Base-by-base conservation (phyloP, 2,888 invertebrate species). In the Apotomis betuletana region DNA sequence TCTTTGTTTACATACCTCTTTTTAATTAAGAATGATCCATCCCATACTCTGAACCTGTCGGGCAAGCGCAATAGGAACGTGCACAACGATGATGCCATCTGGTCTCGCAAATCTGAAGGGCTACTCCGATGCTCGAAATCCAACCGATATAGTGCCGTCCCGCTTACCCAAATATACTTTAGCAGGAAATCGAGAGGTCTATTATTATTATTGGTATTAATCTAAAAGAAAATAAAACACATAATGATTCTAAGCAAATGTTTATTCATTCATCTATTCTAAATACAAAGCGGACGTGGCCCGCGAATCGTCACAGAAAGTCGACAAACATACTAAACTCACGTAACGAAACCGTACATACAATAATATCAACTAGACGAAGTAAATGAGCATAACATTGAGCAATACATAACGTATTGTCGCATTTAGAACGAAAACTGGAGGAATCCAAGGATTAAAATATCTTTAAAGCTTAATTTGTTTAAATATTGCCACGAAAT, bases 381-480 rank as follows among this genome's bases (percentile, higher is more conserved):
- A 80, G 81, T 85, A 80, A 86, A 87, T 91, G 91, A 92, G 92
- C 92, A 90, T 80, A 85, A 83, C 76, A 70, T 91, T 92, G 92
- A 92, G 92, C 92, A 92, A 92, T 88, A 91, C 90, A 82, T 64
- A 68, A 77, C 55, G 90, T 91, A 91, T 91, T 90, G 91, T 91
- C 90, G 85, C 83, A 76, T 74, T 77, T 77, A 75, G 74, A 81
- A 79, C 73, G 75, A 70, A 78, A 78, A 77, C 81, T 87, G 87
- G 87, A 90, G 85, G 88, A 88, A 88, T 83, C 84, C 78, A 75
- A 80, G 80, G 76, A 80, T 80, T 81, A 80, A 77, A 79, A 67
- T 76, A 78, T 73, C 76, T 75, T 87, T 88, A 88, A 89, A 89
- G 87, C 88, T 88, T 86, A 87, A 77, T 82, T 77, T 74, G 74